Conservation (phyloP, 2,888 invertebrate species). For the Tiliacea aurago region DNA sequence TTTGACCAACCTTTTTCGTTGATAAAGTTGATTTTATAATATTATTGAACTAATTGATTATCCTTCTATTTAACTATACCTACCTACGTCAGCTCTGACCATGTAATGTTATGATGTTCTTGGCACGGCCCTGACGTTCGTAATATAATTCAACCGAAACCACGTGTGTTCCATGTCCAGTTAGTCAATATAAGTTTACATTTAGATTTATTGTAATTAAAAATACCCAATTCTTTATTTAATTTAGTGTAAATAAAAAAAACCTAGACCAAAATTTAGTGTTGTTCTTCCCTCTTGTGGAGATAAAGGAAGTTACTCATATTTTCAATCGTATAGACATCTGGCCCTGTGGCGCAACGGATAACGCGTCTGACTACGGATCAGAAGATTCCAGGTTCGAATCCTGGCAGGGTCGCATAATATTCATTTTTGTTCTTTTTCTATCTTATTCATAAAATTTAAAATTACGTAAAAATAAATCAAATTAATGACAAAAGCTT, state of each 20-base stretch:
- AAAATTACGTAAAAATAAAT: background rate
- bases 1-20: background rate
- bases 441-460: conserved; percentile 1
- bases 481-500: conserved; percentile 29
- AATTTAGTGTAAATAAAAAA: too few relatives aligned
- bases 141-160: background rate
- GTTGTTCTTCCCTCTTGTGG: background rate
- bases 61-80: background rate
- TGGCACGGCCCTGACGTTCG: background rate
- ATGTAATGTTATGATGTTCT: background rate
- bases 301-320: background rate
- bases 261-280: background rate
- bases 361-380: conserved; percentile 94
- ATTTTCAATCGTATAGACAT: conserved; percentile 2
- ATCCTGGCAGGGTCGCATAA: conserved; percentile 91
- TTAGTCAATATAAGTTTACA: too few relatives aligned
- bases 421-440: conserved; percentile 50
- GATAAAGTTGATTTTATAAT: background rate
- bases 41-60: background rate
- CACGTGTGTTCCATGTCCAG: background rate
- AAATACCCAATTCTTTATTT: too few relatives aligned
- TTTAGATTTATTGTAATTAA: too few relatives aligned
- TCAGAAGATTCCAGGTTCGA: conserved; percentile 93
- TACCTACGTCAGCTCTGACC: background rate
- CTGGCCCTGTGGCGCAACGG: conserved; percentile 92